These are phyloP conservation scores for Polydrusus pterygomalis DNA, from an alignment of 2,888 invertebrate species.

Conservation along the genomic window DNA sequence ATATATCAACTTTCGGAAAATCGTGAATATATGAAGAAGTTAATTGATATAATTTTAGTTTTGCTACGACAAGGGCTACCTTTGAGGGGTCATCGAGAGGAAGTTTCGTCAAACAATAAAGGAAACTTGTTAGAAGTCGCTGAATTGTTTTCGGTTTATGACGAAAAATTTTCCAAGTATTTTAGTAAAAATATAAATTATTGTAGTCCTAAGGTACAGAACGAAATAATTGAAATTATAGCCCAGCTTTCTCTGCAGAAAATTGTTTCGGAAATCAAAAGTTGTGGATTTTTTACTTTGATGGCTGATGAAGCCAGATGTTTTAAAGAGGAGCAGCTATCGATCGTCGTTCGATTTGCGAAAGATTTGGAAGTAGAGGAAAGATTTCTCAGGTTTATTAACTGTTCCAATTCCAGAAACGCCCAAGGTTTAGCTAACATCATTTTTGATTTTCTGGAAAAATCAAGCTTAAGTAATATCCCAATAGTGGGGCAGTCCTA, in stretches of 20 bases:
- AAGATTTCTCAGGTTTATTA: conserved; percentile 39
- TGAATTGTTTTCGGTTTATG: conserved; percentile 28
- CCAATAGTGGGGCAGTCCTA: conserved; percentile 54
- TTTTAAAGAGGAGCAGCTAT: conserved; percentile 44
- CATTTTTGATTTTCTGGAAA: neutral
- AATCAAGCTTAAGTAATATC: conserved; percentile 21
- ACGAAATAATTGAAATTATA: neutral
- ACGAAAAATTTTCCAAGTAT: conserved; percentile 24
- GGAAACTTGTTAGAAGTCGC: conserved; percentile 31
- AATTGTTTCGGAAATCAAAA: neutral
- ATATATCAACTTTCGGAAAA: conserved; percentile 27
- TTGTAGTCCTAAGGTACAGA: conserved; percentile 31
- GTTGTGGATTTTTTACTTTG: conserved; percentile 37
- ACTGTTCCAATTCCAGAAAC: conserved; percentile 26
- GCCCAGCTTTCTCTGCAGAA: neutral
- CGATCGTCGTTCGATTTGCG: conserved; percentile 38
- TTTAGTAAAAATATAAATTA: conserved; percentile 28
- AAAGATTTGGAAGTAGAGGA: conserved; percentile 23
- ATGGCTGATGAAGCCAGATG: conserved; percentile 46
- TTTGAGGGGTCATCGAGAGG: conserved; percentile 34
- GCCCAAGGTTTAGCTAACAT: neutral
- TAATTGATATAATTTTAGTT: conserved; percentile 34
- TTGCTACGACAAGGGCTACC: conserved; percentile 32
- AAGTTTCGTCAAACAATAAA: conserved; percentile 23
- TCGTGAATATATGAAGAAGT: conserved; percentile 30